These are phyloP conservation scores for Clinocottus analis DNA, from an alignment of 2,113 vertebrate species.

Conservation along the genomic window DNA sequence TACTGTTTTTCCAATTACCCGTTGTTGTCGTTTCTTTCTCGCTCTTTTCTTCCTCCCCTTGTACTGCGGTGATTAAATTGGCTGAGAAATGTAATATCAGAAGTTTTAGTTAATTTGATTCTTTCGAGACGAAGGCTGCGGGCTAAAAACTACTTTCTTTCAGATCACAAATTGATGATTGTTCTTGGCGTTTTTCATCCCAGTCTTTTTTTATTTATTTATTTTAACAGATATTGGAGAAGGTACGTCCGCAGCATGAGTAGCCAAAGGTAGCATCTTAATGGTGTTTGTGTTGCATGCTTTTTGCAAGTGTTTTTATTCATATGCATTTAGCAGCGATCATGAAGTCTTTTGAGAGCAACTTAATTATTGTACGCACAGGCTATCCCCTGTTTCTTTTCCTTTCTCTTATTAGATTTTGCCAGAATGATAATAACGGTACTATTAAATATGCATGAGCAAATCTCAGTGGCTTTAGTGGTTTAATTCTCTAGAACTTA, in stretches of 20 bases:
- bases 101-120: slow-evolving; percentile 77
- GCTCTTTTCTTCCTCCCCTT: slow-evolving; percentile 46
- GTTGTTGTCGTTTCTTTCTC: slow-evolving; percentile 58
- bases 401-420: slow-evolving; percentile 40
- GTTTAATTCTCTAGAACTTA: slow-evolving; percentile 62
- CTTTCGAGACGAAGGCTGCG: slow-evolving; percentile 62
- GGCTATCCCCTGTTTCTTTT: slow-evolving; percentile 48
- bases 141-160: slow-evolving; percentile 70
- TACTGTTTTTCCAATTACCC: slow-evolving; percentile 61
- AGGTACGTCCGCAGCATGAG: slow-evolving; percentile 39
- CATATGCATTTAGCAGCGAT: slow-evolving; percentile 36
- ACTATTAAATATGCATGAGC: slow-evolving; percentile 45
- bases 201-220: slow-evolving; percentile 35
- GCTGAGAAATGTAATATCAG: slow-evolving; percentile 77
- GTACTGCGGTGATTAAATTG: slow-evolving; percentile 70
- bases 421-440: slow-evolving; percentile 39
- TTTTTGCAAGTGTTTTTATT: slow-evolving; percentile 42
- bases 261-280: slow-evolving; percentile 48
- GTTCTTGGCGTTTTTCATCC: slow-evolving; percentile 78
- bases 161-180: slow-evolving; percentile 78
- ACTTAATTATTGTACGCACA: slow-evolving; percentile 48
- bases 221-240: slow-evolving; percentile 52
- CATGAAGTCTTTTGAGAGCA: slow-evolving; percentile 29
- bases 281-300: slow-evolving; percentile 39
- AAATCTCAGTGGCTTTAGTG: slow-evolving; percentile 23